Base-by-base conservation (phyloP, 2,888 invertebrate species). In the Salticus scenicus region DNA sequence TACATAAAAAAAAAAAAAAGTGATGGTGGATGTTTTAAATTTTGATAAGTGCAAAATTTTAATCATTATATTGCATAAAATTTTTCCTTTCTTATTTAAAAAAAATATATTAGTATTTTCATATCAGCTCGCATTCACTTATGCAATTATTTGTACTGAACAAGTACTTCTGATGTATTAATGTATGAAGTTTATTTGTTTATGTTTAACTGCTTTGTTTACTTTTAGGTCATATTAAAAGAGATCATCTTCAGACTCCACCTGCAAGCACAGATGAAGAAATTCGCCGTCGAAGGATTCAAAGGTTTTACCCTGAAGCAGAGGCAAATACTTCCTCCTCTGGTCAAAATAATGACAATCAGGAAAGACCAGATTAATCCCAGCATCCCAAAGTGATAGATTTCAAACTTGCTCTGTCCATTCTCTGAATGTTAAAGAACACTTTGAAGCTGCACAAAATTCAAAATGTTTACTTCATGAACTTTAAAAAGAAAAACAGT, bases 381-480 rank as follows among this genome's bases (percentile, higher is more conserved):
- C 12, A 31, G 24, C 14, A 67, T 17, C 57, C 20, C 20, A 51
- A 30, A 37, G 72, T 42, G 71, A 70, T 70, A 64, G 76, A 64
- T 77, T 73, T 84, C 66, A 69, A 67, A 73, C 66, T 67, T 57
- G 75, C 51, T 83, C 83, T 83, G 83, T 84, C 83, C 83, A 78
- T 73, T 67, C 73, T 78, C 66, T 84, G 77, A 76, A 57, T 76
- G 69, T 84, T 83, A 41, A 51, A 28, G 57, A 77, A 84, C 41
- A 77, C 33, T 74, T 74, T 24, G 20, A 27, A 67, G 77, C 72
- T 84, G 77, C 77, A 33, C 67, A 33, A 67, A 67, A 66, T 76
- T 20, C 31, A 24, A 41, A 51, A n/a, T 27, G 31, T 27, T 20
- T 33, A 82, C 63, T 63, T n/a, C 20, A 63, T 42, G 17, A 51